Evolutionary conservation across 2,888 invertebrate genomes (phyloP).

Genomic region (Drosophila mercatorum): DNA sequence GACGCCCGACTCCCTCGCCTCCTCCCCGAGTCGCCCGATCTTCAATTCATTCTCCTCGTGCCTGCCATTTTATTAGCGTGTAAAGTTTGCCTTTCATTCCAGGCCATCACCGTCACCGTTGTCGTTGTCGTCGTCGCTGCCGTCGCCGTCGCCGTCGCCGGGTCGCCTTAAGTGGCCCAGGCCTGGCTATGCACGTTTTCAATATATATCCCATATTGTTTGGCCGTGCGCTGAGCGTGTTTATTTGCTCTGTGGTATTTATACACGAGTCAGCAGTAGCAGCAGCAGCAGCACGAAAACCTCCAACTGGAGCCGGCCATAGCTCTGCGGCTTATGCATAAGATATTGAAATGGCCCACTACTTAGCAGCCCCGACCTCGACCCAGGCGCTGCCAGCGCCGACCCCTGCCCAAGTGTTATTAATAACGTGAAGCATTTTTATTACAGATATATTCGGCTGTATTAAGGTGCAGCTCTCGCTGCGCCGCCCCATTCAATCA

Average conservation of each 20-base stretch:
- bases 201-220: constrained; percentile 78
- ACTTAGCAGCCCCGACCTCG: constrained; percentile 41
- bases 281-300: constrained; percentile 11
- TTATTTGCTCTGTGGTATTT: constrained; percentile 75
- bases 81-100: constrained; percentile 72
- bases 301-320: constrained; percentile 27
- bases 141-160: constrained; percentile 21
- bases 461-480: constrained; percentile 61
- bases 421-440: constrained; percentile 69
- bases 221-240: constrained; percentile 72
- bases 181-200: constrained; percentile 69
- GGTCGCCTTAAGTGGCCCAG: constrained; percentile 68
- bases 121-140: constrained; percentile 6
- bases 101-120: constrained; percentile 33
- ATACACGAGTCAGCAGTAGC: constrained; percentile 45
- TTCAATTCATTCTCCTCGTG: constrained; percentile 19
- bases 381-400: background rate
- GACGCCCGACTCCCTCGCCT: background rate
- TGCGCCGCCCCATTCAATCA: constrained; percentile 16
- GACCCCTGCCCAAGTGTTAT: constrained; percentile 52
- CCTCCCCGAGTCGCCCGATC: background rate
- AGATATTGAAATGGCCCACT: constrained; percentile 72
- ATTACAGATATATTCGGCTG: constrained; percentile 59
- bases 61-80: constrained; percentile 73
- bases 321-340: constrained; percentile 67